phyloP scores from a whole-genome alignment of 2,888 invertebrate species.

The Alcis repandata region DNA sequence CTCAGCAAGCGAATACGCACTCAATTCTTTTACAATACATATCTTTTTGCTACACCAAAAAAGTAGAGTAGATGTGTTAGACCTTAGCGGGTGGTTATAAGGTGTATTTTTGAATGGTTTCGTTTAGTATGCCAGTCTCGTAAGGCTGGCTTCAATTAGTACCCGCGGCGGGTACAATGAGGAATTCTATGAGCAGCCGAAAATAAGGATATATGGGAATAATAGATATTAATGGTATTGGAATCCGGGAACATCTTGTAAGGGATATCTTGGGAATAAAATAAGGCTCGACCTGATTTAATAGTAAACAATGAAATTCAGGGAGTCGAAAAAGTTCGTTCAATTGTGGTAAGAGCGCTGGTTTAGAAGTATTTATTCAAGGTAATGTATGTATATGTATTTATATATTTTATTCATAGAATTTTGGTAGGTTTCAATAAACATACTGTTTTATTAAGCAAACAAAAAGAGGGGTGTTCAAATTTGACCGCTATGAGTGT shows the following conservation, averaged over 20 bases:
- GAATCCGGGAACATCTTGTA: slow-evolving; percentile 8
- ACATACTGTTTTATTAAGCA: too few species aligned
- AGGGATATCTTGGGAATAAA: slow-evolving; percentile 11
- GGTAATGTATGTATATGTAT: too few species aligned
- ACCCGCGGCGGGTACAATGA: slow-evolving; percentile 32
- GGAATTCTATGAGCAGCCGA: slow-evolving; percentile 36
- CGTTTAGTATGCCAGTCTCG: slow-evolving; percentile 42
- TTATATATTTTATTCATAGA: too few species aligned
- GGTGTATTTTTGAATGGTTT: slow-evolving; percentile 31
- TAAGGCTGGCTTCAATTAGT: slow-evolving; percentile 40
- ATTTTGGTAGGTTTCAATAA: too few species aligned
- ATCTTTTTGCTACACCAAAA: neutral
- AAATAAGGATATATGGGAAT: slow-evolving; percentile 37
- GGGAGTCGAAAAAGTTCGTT: too few species aligned
- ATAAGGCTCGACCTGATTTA: neutral
- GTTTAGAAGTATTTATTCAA: too few species aligned
- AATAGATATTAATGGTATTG: slow-evolving; percentile 41
- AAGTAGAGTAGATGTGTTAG: neutral
- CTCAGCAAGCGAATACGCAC: slow-evolving; percentile 17
- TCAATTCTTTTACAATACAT: neutral
- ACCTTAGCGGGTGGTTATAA: slow-evolving; percentile 22
- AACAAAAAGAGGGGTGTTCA: too few species aligned
- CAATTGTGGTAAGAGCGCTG: too few species aligned
- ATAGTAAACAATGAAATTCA: neutral
- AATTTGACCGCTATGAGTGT: too few species aligned